Base-by-base conservation (phyloP, 2,113 vertebrate genomes). In the Lepisosteus osseus region DNA sequence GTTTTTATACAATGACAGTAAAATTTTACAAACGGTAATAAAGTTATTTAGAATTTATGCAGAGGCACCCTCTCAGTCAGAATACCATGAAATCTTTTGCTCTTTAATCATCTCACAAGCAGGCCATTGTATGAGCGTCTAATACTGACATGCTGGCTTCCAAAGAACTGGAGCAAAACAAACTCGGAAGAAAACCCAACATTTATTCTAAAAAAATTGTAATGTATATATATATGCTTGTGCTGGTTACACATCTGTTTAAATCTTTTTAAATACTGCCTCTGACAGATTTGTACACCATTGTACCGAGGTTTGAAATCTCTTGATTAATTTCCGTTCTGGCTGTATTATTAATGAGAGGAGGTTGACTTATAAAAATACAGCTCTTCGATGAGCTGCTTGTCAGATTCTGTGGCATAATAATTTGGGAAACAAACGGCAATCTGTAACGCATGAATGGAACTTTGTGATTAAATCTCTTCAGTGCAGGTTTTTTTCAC, bases 1-100 rank as follows among this genome's bases (percentile, higher is more conserved):
- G 83, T 86, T 88, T 84, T 89, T 54, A 79, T 83, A 82, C 82
- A 82, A 80, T 77, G 80, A 79, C 77, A 75, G 67, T 88, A 86
- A 85, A 84, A 82, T 87, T 78, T 76, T 69, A 69, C 73, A 44
- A 73, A 68, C 41, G 78, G 76, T 83, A 84, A 88, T 88, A 80
- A 84, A 85, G 82, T 76, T 84, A 87, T 89, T 84, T 84, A 76
- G 65, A 84, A 84, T 29, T 67, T 72, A 73, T 74, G 70, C 76
- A 83, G 77, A 86, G 83, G 74, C 74, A 76, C 56, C 68, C 78
- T 68, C 54, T 74, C 61, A 72, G 73, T 75, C 67, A 82, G 76
- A 80, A 80, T 73, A 79, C 56, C 45, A 75, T 64, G 71, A 78
- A 76, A 78, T 41, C 72, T 11, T 63, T 62, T 71, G 76, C 54